Conservation (phyloP, 2,113 vertebrate genomes). For the Accipiter virgatus region DNA sequence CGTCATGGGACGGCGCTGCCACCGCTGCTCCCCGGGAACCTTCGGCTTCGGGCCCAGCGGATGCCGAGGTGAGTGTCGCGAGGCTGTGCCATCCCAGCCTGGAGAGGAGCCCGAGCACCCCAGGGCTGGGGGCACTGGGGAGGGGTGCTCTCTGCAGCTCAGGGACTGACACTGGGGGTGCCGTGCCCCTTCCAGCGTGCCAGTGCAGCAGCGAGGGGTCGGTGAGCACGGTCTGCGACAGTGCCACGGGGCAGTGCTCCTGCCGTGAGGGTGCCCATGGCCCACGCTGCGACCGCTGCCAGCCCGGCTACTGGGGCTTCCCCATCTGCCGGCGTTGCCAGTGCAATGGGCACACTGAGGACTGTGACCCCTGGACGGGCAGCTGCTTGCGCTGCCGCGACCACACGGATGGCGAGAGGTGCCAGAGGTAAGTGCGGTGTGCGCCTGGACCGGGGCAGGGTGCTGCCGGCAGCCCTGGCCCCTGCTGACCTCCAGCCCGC, state of each 20-base stretch:
- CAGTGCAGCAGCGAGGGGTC: slow-evolving; percentile 88
- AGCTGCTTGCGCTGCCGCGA: slow-evolving; percentile 86
- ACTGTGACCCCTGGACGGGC: slow-evolving; percentile 84
- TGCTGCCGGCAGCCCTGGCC: neutral
- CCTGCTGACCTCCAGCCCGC: neutral
- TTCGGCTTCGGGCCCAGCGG: slow-evolving; percentile 89
- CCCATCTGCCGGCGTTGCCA: slow-evolving; percentile 86
- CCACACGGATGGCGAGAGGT: slow-evolving; percentile 86
- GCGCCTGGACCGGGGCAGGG: neutral
- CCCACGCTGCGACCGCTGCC: slow-evolving; percentile 85
- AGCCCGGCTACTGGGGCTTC: slow-evolving; percentile 92
- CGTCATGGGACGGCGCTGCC: slow-evolving; percentile 84
- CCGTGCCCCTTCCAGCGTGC: slow-evolving; percentile 76
- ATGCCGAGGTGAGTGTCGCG: slow-evolving; percentile 79
- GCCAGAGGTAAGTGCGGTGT: slow-evolving; percentile 80
- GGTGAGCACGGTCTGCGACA: slow-evolving; percentile 82
- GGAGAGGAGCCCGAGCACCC: neutral
- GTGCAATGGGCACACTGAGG: slow-evolving; percentile 86
- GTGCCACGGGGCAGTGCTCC: slow-evolving; percentile 84
- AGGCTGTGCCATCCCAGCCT: neutral
- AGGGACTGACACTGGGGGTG: rapidly evolving
- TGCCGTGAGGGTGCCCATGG: slow-evolving; percentile 88
- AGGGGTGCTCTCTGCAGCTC: neutral
- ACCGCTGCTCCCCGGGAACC: slow-evolving; percentile 85
- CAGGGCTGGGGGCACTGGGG: rapidly evolving